Evolutionary conservation across 23 tunicate species (phyloP), one percentile per base, ranked within the genome.

Genomic region (Clavelina lepadiformis): DNA sequence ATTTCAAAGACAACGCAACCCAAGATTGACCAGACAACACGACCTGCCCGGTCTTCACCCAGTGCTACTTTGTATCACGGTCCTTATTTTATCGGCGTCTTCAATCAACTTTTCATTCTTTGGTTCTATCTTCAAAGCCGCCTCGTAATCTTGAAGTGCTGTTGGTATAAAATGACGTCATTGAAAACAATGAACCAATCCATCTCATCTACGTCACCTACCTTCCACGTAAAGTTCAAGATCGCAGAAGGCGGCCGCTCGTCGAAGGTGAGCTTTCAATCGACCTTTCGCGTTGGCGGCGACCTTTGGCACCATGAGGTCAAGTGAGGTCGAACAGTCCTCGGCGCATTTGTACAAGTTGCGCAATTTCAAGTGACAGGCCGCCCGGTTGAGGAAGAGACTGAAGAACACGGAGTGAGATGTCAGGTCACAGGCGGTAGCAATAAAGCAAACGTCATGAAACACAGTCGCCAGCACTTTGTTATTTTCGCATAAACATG

Each of bases 211-310:
- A 54, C 5, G 22, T 6, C 28, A 65, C 3, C 3, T 32, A 67
- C 92, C 92, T 75, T 89, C 97, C 8, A 69, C 97, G 51, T 89
- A 89, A 3, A 89, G 72, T 47, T 89, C 97, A 21, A 89, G 68
- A 46, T 80, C 83, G 58, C 83, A 81, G 56, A 72, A 86, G 1
- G 95, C 95, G 23, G 86, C 71, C 0, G 83, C 95, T 47, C 88
- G 61, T 31, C 97, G 52, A 1, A 89, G 31, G 37, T 81, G 97
- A 46, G 83, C 80, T 58, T 89, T 89, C 26, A 89, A 53, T 41
- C 97, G 60, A 1, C 80, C 79, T 36, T 75, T 81, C 28, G 97
- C 87, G 63, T 89, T 89, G 11, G 73, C 75, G 20, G 70, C 83
- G 1, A 89, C 97, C 19, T 68, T 67, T 31, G 97, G 97, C 4